A percentile compares a stretch with the other conserved stretches of the same genome.
Evolutionary conservation across 2,888 invertebrate genomes (phyloP).

Genomic region (Tetropium fuscum): DNA sequence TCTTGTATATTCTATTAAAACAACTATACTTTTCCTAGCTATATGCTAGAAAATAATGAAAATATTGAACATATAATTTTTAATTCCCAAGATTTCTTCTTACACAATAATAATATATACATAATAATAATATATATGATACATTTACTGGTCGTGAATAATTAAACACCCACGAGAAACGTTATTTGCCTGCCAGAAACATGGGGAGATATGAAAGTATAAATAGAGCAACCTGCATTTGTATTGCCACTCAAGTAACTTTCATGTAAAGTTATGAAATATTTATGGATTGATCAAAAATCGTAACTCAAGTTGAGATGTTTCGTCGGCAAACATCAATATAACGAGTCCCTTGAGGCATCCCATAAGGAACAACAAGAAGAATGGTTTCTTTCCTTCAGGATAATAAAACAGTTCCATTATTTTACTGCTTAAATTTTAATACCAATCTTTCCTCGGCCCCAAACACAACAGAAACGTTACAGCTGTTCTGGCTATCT

Average conservation of each 20-base stretch:
- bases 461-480: conserved; percentile 13
- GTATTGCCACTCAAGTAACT: conserved; percentile 35
- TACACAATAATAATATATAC: no score
- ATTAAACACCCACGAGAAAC: background rate
- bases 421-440: conserved; percentile 54
- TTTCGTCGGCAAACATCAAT: conserved; percentile 43
- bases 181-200: conserved; percentile 1
- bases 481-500: background rate
- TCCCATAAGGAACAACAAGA: conserved; percentile 47
- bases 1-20: no score
- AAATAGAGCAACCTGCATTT: conserved; percentile 19
- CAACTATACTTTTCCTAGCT: no score
- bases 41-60: no score
- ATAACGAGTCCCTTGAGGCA: conserved; percentile 45
- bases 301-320: conserved; percentile 47
- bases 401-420: conserved; percentile 54
- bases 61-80: no score
- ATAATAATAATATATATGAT: no score
- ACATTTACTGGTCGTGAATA: no score
- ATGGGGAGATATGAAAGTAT: conserved; percentile 17
- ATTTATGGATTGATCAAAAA: conserved; percentile 52
- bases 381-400: conserved; percentile 40
- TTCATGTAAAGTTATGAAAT: conserved; percentile 48
- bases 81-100: no score
- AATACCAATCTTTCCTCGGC: conserved; percentile 45